Evolutionary conservation across 2,888 invertebrate genomes (phyloP).

Genomic region (Bhutanitis thaidina): DNA sequence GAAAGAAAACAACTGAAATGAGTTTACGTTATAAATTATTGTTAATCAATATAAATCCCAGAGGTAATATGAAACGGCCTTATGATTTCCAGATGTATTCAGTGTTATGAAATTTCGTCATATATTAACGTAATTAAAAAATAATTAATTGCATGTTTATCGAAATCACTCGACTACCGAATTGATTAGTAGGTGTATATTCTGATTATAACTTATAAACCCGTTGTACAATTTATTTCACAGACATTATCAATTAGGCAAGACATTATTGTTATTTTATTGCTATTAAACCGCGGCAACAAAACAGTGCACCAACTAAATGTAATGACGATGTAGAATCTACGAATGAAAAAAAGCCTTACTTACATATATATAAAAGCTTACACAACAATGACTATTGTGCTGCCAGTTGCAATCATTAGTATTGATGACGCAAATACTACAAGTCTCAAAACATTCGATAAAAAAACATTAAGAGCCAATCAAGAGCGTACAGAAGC

Average conservation of each 20-base stretch:
- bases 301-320: slow-evolving; percentile 66
- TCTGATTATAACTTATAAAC: slow-evolving; percentile 31
- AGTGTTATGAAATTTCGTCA: neutral
- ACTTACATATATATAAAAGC: slow-evolving; percentile 47
- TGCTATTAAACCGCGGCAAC: slow-evolving; percentile 56
- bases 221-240: slow-evolving; percentile 33
- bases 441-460: slow-evolving; percentile 57
- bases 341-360: slow-evolving; percentile 43
- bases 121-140: slow-evolving; percentile 19
- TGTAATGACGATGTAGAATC: slow-evolving; percentile 71
- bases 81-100: no score
- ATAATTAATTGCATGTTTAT: slow-evolving; percentile 25
- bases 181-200: slow-evolving; percentile 34
- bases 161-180: slow-evolving; percentile 25
- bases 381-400: slow-evolving; percentile 72
- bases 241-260: slow-evolving; percentile 32
- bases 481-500: slow-evolving; percentile 59
- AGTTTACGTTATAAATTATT: no score
- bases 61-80: no score
- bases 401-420: slow-evolving; percentile 73
- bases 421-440: slow-evolving; percentile 77
- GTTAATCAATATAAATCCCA: no score
- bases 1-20: no score
- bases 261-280: slow-evolving; percentile 39
- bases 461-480: slow-evolving; percentile 65